Base-by-base conservation (phyloP, 2,797 vertebrate species). In the Eulemur mongoz region DNA sequence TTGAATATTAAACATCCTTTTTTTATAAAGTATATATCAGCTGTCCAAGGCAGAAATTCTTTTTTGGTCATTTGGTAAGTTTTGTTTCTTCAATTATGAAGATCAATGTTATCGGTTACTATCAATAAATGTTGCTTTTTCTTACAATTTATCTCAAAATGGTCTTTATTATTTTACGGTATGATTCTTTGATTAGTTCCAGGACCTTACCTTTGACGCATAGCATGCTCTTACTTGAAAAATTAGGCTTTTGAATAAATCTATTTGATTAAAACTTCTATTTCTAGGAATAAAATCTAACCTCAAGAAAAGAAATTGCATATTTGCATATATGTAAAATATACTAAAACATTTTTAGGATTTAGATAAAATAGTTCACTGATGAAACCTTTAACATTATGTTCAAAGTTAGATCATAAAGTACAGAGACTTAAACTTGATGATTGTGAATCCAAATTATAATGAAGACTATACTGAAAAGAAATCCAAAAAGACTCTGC, bases 301-400 rank as follows among this genome's bases (percentile, higher is more conserved):
- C 30, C 1, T 25, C 93, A 95, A 79, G 59, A 84, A 93, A 90
- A 13, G 73, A 94, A 84, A 10, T 81, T 87, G 11, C 35, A 50
- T 89, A 94, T 84, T 95, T 95, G 82, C 25, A 78, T 43, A 20
- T 59, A 90, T 52, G 27, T 81, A 40, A 91, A 92, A 88, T 23
- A 94, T 4, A 93, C 27, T 54, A 13, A 76, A 81, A 43, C 2
- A 78, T 63, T 75, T 81, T 78, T 92, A 70, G n/a, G 23, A 67
- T 88, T 94, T 80, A 96, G 48, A 69, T 73, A 93, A 95, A 87
- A 76, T 3, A 93, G 7, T 67, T 20, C n/a, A 61, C 8, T 76
- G 15, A 91, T 82, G 4, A 93, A 95, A 92, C 76, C n/a, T 85
- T 89, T 93, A 95, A 90, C 15, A 79, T 90, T 87, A 82, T 35